Conservation (phyloP, 1,140 invertebrate species). For the Pseudomyrmex pallidus region DNA sequence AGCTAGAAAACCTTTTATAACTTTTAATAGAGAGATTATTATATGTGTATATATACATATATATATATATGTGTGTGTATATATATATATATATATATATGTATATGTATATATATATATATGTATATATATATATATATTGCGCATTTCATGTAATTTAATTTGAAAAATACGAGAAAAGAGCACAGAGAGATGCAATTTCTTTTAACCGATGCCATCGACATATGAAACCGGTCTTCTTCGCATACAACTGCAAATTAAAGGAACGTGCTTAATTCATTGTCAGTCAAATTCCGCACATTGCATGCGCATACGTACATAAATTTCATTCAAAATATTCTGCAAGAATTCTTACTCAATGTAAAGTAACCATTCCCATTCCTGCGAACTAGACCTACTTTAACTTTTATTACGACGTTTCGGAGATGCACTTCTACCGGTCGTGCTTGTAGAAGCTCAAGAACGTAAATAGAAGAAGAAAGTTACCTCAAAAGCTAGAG, state of each 20-base stretch:
- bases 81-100: no score
- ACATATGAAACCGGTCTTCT: constrained; percentile 5
- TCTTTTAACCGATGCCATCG: neutral
- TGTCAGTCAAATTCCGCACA: constrained; percentile 31
- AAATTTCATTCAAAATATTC: neutral
- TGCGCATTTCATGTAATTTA: no score
- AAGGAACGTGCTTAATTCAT: constrained; percentile 28
- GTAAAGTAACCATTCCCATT: constrained; percentile 20
- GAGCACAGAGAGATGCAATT: constrained; percentile 12
- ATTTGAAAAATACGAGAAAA: neutral
- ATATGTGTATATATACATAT: no score
- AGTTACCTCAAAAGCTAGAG: neutral
- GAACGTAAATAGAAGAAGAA: neutral
- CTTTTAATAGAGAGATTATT: no score
- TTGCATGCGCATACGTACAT: neutral
- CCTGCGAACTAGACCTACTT: neutral
- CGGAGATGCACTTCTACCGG: neutral
- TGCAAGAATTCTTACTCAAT: constrained; percentile 13
- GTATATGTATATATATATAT: no score
- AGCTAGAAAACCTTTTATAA: no score
- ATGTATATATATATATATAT: no score
- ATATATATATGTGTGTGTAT: no score
- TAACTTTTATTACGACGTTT: constrained; percentile 15
- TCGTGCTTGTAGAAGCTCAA: neutral
- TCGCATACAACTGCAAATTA: neutral